These are phyloP conservation scores for Hyppa rectilinea DNA, from an alignment of 2,888 invertebrate species.

Conservation along the genomic window DNA sequence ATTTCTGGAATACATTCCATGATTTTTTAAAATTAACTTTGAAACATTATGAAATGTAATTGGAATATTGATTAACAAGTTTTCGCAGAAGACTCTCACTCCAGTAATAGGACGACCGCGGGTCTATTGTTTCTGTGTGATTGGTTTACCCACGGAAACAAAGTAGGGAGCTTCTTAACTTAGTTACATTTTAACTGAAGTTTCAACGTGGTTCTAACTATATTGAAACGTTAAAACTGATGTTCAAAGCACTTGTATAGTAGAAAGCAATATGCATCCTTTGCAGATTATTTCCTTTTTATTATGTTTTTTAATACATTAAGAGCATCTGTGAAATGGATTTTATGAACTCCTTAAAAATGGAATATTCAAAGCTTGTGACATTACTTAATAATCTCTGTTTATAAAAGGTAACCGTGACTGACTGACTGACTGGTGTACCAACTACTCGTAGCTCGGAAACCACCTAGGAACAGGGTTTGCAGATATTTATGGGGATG, in stretches of 20 bases:
- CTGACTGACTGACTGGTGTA: too few species aligned
- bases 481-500: too few species aligned
- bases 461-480: too few species aligned
- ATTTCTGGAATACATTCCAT: not conserved
- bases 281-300: slow-evolving; percentile 8
- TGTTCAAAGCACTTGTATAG: not conserved
- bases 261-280: slow-evolving; percentile 10
- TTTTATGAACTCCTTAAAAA: slow-evolving; percentile 7
- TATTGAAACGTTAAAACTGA: slow-evolving; percentile 2
- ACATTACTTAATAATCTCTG: not conserved
- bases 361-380: not conserved
- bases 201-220: too few species aligned
- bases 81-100: slow-evolving; percentile 28
- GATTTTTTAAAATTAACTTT: not conserved
- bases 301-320: slow-evolving; percentile 3
- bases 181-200: slow-evolving; percentile 31
- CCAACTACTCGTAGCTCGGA: too few species aligned
- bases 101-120: slow-evolving; percentile 8
- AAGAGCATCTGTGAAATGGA: not conserved
- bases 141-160: slow-evolving; percentile 25
- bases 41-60: not conserved
- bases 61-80: slow-evolving; percentile 38
- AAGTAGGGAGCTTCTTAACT: slow-evolving; percentile 7
- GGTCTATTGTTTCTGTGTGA: slow-evolving; percentile 38
- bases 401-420: too few species aligned